Evolutionary conservation across 1,140 invertebrate species (phyloP), one percentile per base, ranked within the genome.

Genomic region (Achroia grisella): DNA sequence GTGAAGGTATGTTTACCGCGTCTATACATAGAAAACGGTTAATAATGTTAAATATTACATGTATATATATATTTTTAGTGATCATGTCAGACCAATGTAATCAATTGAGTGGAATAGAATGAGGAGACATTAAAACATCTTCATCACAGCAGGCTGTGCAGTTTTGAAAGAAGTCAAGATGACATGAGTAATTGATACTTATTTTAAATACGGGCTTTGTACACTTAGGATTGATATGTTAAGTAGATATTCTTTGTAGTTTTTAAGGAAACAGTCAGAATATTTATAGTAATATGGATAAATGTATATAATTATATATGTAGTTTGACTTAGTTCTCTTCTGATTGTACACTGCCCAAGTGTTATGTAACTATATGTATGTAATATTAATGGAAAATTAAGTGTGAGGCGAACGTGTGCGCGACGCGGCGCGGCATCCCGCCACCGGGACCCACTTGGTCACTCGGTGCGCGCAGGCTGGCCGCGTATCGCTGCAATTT

Each of bases 401-500:
- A 12, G 36, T 27, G 28, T 23, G 35, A 10, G 10, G 11, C 9
- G 34, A 28, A 30, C 14, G 6, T n/a, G 37, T 23, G 11, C 12
- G 30, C 11, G 48, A 27, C 34, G 14, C 15, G 29, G 39, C 14
- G 28, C 5, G 32, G 13, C 8, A 6, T 8, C 27, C 28, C 40
- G 34, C 32, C 10, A 5, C 27, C 28, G 6, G 17, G 17, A 30
- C 29, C 11, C 11, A 1, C 8, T 17, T 14, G 43, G 36, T n/a
- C 36, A 3, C 17, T 23, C 42, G 29, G 44, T 27, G 17, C 39
- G 36, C 13, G 15, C 17, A 36, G 32, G 17, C 17, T 6, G 17
- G 17, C 15, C 58, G 47, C 55, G 56, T 48, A 62, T 69, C 68
- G 57, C 62, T 67, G 80, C 80, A 84, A 84, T 84, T 73, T 75